phyloP scores from a whole-genome alignment of 1,140 invertebrate species.

The Daktulosphaira vitifoliae region DNA sequence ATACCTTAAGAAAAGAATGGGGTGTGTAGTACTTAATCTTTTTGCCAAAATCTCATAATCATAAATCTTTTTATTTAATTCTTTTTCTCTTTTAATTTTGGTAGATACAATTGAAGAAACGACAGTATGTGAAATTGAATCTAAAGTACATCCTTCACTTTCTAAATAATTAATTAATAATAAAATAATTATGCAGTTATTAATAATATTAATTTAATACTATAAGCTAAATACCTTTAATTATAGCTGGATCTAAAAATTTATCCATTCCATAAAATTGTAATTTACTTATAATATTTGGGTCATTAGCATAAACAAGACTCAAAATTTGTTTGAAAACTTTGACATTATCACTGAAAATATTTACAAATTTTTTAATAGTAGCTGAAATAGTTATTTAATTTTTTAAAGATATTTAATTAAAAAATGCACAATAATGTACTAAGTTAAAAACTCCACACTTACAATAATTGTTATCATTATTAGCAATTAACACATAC shows the following conservation, averaged over 20 bases:
- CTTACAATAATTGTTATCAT: no score
- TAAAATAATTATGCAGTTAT: not conserved
- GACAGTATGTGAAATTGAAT: constrained; percentile 69
- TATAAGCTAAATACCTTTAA: constrained; percentile 3
- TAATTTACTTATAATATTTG: constrained; percentile 26
- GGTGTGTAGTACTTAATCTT: constrained; percentile 77
- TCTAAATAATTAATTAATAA: constrained; percentile 14
- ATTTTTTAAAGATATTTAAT: no score
- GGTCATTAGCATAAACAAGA: constrained; percentile 21
- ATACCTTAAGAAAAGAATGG: constrained; percentile 63
- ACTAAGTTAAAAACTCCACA: no score
- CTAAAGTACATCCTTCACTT: constrained; percentile 50
- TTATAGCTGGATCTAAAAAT: constrained; percentile 17
- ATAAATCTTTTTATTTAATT: constrained; percentile 58
- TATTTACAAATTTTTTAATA: not conserved
- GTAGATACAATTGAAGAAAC: constrained; percentile 59
- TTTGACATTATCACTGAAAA: constrained; percentile 33
- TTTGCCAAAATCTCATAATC: constrained; percentile 68
- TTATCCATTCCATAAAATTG: constrained; percentile 23
- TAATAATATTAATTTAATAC: not conserved
- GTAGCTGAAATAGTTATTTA: no score
- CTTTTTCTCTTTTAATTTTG: constrained; percentile 55
- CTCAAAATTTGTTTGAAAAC: constrained; percentile 29
- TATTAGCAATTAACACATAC: no score
- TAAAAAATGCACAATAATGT: no score